Base-by-base conservation (phyloP, 2,888 invertebrate genomes). In the Pasiphila rectangulata region DNA sequence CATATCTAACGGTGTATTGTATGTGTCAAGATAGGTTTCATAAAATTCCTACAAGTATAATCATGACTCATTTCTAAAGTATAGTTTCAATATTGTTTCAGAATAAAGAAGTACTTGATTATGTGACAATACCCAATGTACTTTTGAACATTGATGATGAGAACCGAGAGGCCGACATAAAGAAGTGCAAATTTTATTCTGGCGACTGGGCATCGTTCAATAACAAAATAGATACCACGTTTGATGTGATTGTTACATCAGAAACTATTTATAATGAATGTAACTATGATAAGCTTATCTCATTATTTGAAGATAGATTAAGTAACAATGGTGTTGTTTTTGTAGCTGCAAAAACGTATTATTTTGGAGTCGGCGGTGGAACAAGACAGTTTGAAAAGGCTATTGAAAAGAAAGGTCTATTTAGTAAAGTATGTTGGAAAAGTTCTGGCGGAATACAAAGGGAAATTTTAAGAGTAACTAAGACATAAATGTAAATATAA, bases 321-420 rank as follows among this genome's bases (percentile, higher is more conserved):
- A 91, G 90, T 57, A 72, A 76, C 45, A 69, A 79, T 74, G 98
- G 96, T 25, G 67, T 72, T 30, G 85, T 90, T 54, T 93, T 92
- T 74, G 78, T 98, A 44, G 98, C 97, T 40, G 98, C 96, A 2
- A 99, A 98, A 90, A 92, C 92, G 7, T 93, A 94, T 79, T 99
- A 99, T 79, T 98, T 98, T 89, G 98, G 98, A 54, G 96, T 98
- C 13, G 98, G 98, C 6, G 98, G 98, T 38, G 94, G 96, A 6
- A 88, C 93, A 25, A 83, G 92, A 54, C 91, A 94, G 59, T 98
- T 98, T 89, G 91, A 94, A 75, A 75, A 90, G 30, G 74, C 90
- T 38, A 62, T 97, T 3, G 68, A 83, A 46, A 79, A 84, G 35
- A 90, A 91, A 64, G 81, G 82, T 15, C 61, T 75, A 27, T 92